Percentiles rank a stretch among this genome's conserved stretches.
These are phyloP conservation scores for Calliopum simillimum DNA, from an alignment of 2,888 invertebrate species.

Conservation along the genomic window DNA sequence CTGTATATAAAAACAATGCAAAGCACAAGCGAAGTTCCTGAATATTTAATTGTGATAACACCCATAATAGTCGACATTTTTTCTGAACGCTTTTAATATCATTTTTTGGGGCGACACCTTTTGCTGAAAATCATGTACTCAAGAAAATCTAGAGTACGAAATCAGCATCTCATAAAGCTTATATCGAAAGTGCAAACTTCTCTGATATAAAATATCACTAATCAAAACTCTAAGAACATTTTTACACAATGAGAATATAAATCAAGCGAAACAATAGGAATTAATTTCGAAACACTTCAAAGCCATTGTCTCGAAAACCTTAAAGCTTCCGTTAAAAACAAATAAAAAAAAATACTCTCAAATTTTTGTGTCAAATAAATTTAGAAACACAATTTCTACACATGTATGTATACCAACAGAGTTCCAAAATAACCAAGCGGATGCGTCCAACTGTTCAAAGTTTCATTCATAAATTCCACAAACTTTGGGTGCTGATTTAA, in stretches of 20 bases:
- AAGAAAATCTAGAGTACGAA: no score
- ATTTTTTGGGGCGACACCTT: no score
- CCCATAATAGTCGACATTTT: no score
- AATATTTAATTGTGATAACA: no score
- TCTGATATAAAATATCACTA: no score
- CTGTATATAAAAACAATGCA: no score
- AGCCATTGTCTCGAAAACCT: not conserved
- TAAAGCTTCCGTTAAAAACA: slow-evolving; percentile 1
- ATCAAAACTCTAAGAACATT: no score
- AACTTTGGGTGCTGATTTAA: not conserved
- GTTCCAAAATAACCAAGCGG: not conserved
- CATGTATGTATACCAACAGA: not conserved
- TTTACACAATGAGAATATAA: not conserved
- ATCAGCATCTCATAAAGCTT: not conserved
- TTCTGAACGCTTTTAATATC: no score
- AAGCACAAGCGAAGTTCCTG: no score
- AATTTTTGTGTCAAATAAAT: not conserved
- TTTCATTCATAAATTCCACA: slow-evolving; percentile 14
- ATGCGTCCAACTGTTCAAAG: not conserved
- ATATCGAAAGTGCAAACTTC: not conserved
- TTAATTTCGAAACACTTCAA: slow-evolving; percentile 21
- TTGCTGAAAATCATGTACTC: no score
- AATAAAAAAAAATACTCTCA: not conserved
- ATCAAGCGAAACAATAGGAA: slow-evolving; percentile 18
- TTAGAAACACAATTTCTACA: not conserved